These are phyloP conservation scores for Limnothrissa miodon DNA, from an alignment of 2,113 vertebrate species.

Conservation along the genomic window DNA sequence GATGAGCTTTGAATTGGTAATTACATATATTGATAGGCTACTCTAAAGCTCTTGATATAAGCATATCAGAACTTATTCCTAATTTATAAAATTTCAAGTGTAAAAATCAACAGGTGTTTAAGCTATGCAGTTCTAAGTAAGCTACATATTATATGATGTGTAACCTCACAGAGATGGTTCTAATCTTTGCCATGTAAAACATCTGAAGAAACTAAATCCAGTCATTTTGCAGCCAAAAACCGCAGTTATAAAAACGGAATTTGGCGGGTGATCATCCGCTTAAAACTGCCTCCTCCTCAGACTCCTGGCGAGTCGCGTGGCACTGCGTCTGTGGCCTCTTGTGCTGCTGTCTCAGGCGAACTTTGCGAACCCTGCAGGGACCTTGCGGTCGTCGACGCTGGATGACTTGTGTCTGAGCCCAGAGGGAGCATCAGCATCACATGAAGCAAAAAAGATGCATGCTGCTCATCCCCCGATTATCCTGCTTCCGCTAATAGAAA, in stretches of 20 bases:
- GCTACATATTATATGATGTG: not conserved
- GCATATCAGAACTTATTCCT: not conserved
- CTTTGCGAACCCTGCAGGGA: not conserved
- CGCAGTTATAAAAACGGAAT: conserved; percentile 6
- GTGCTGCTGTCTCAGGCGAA: not conserved
- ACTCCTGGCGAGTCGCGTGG: not conserved
- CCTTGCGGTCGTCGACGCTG: not conserved
- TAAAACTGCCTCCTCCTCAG: conserved; percentile 12
- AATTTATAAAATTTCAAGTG: not conserved
- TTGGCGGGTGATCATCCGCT: conserved; percentile 6
- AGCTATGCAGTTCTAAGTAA: not conserved
- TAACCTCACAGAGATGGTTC: not conserved
- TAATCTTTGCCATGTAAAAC: conserved; percentile 15
- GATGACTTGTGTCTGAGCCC: not conserved
- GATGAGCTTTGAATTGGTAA: not conserved
- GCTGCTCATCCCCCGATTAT: not conserved
- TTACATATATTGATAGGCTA: not conserved
- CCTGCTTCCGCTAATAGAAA: not conserved
- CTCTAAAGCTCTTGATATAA: not conserved
- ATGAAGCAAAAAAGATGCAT: conserved; percentile 10
- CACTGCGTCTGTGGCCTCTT: not conserved
- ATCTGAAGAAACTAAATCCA: conserved; percentile 11
- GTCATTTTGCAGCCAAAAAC: not conserved
- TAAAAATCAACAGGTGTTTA: not conserved
- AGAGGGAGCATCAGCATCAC: not conserved